Evolutionary conservation across 2,888 invertebrate genomes (phyloP), one percentile per base, ranked within the genome.

Genomic region (Chironomus riparius): DNA sequence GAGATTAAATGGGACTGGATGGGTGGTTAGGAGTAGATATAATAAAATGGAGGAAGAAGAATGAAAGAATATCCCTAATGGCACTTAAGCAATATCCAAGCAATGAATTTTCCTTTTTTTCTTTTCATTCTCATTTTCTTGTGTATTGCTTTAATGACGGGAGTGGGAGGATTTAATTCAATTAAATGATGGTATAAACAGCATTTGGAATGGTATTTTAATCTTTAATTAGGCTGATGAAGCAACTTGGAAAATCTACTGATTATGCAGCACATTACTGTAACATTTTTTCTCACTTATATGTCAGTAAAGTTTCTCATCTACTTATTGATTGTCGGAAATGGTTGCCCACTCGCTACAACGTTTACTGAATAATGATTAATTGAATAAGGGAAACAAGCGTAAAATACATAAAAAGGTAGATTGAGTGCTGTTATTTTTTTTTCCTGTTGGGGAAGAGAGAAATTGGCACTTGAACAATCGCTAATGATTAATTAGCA

Each of bases 211-310:
- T 74, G 68, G 74, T 68, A 74, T 74, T 74, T 74, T 74, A 74
- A 74, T 74, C 74, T 62, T 74, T 74, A 65, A 74, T 74, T 74
- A 74, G 68, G 74, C 74, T 68, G 74, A 74, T 74, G 74, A 74
- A 74, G 74, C 74, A 74, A 74, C 74, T 74, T 74, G 65, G 13
- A 65, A 47, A 12, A 47, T 48, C 28, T 47, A 47, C 61, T 74
- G 24, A 68, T 65, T 74, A 74, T 74, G 47, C 68, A 68, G 74
- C 65, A 68, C 74, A 68, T 68, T 68, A 47, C 15, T 22, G 10
- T 38, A 24, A 50, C 72, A 73, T 73, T 62, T 21, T 50, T 10
- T 47, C 13, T n/a, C 18, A 48, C 28, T 21, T 70, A 7, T 10
- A 38, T 38, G 38, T 68, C 68, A 22, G n/a, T 68, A 13, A n/a